phyloP scores from a whole-genome alignment of 1,140 invertebrate species.

The Lepidotrigona ventralis region DNA sequence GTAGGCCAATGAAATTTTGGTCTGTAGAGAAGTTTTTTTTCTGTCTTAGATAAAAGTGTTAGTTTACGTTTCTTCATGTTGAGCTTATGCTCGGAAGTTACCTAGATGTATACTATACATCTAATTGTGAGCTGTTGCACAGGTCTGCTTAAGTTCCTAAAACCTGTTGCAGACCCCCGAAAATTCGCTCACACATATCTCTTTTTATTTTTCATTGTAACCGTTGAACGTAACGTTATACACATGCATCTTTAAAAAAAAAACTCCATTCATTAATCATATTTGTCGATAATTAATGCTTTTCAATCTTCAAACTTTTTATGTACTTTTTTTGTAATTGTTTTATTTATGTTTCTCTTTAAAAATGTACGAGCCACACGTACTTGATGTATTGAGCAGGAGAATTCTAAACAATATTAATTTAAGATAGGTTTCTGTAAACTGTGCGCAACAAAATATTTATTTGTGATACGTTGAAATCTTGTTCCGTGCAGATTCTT shows the following conservation, averaged over 20 bases:
- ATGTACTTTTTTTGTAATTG: conserved; percentile 38
- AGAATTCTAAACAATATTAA: conserved; percentile 52
- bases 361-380: conserved; percentile 54
- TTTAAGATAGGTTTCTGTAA: conserved; percentile 39
- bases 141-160: conserved; percentile 53
- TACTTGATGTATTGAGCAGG: conserved; percentile 49
- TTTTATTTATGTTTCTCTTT: conserved; percentile 39
- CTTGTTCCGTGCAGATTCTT: conserved; percentile 36
- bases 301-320: conserved; percentile 34
- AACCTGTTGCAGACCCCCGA: conserved; percentile 30
- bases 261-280: conserved; percentile 20
- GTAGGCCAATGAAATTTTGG: conserved; percentile 33
- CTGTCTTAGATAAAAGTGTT: conserved; percentile 18
- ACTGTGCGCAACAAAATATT: conserved; percentile 38
- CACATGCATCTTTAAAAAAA: conserved; percentile 36
- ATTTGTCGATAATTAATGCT: conserved; percentile 32
- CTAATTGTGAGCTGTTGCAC: conserved; percentile 44
- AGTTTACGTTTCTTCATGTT: conserved; percentile 43
- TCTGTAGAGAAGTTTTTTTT: conserved; percentile 25
- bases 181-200: conserved; percentile 22
- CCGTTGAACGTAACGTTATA: conserved; percentile 10
- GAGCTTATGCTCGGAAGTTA: conserved; percentile 48
- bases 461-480: conserved; percentile 23
- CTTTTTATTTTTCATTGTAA: neutral
- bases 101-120: conserved; percentile 42